Evolutionary conservation across 2,888 invertebrate genomes (phyloP).

Genomic region (Lasius platythorax): DNA sequence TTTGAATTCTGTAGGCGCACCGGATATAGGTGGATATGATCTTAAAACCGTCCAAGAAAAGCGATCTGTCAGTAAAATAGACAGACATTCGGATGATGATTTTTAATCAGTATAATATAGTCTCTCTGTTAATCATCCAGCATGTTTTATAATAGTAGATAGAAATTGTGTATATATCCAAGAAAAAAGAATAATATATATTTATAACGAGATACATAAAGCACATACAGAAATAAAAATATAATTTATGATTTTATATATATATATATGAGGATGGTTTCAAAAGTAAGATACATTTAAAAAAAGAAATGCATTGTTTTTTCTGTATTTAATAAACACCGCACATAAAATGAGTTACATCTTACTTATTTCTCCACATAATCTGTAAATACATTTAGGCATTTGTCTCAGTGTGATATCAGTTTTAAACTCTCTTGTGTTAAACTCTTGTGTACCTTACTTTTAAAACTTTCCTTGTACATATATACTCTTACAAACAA

Average conservation of each 20-base stretch:
- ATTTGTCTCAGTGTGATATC: not conserved
- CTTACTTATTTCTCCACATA: not conserved
- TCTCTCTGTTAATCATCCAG: not conserved
- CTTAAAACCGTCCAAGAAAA: conserved; percentile 80
- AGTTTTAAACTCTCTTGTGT: not conserved
- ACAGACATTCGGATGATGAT: conserved; percentile 83
- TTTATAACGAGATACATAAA: not conserved
- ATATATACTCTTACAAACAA: not conserved
- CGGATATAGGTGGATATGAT: conserved; percentile 79
- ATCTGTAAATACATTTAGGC: not conserved
- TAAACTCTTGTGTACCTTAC: not conserved
- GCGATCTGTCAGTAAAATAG: conserved; percentile 81
- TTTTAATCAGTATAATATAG: conserved; percentile 75
- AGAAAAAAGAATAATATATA: not conserved
- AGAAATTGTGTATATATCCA: not conserved
- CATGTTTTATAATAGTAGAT: not conserved
- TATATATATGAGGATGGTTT: not conserved
- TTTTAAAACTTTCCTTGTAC: not conserved
- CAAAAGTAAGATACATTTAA: not conserved
- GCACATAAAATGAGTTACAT: not conserved
- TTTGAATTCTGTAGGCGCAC: conserved; percentile 77
- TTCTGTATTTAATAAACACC: not conserved
- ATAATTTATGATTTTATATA: not conserved
- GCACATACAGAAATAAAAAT: not conserved
- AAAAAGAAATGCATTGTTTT: not conserved